phyloP scores from a whole-genome alignment of 2,888 invertebrate genomes.

The Stramonita haemastoma region DNA sequence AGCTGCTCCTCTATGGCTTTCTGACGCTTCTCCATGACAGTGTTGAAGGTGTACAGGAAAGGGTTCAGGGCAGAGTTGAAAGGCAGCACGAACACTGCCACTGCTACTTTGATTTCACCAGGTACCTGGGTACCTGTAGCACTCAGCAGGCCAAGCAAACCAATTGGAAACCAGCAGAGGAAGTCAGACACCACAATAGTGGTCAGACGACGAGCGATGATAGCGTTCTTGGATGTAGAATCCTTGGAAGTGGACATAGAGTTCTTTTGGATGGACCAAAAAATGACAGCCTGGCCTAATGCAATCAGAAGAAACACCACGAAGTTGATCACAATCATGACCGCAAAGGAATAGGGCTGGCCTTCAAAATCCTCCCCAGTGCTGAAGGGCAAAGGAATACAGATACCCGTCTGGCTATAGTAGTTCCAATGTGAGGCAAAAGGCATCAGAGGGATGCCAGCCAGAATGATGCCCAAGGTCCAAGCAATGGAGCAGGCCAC shows the following conservation, averaged over 20 bases:
- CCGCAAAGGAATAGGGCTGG: conserved; percentile 72
- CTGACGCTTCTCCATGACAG: conserved; percentile 11
- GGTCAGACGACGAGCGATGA: conserved; percentile 34
- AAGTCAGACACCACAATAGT: conserved; percentile 19
- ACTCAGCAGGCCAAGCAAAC: background rate
- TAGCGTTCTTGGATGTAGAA: background rate
- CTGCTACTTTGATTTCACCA: conserved; percentile 1
- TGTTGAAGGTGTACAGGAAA: conserved; percentile 31
- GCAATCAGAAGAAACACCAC: conserved; percentile 70
- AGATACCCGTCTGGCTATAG: conserved; percentile 68
- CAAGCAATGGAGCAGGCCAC: conserved; percentile 60
- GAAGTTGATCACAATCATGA: conserved; percentile 74
- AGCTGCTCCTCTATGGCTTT: background rate
- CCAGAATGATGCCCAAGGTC: conserved; percentile 62
- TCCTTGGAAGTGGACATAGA: conserved; percentile 7
- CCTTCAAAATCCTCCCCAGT: conserved; percentile 67
- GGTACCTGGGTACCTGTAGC: conserved; percentile 5
- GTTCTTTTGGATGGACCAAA: conserved; percentile 55
- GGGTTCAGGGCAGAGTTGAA: conserved; percentile 30
- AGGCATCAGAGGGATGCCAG: conserved; percentile 70
- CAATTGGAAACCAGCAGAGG: conserved; percentile 28
- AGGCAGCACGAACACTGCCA: conserved; percentile 13
- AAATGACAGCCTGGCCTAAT: conserved; percentile 71
- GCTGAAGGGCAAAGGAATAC: conserved; percentile 74
- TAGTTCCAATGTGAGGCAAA: conserved; percentile 60